Base-by-base conservation (phyloP, 2,113 vertebrate species). In the Mormyrus iriodes region DNA sequence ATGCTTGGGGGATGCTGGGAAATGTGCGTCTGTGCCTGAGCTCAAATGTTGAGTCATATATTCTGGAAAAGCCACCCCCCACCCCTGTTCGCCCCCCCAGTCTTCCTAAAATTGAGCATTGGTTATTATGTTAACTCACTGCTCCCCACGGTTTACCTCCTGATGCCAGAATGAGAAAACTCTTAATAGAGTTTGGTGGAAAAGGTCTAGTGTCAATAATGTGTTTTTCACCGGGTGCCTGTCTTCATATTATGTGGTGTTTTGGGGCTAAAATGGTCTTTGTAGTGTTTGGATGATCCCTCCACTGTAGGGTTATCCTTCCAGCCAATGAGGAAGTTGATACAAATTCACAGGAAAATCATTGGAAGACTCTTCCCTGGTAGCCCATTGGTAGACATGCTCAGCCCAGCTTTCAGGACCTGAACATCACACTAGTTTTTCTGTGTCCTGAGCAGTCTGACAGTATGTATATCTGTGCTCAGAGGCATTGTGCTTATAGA, bases 181-280 rank as follows among this genome's bases (percentile, higher is more conserved):
- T n/a, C n/a, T n/a, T 90, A 89, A 89, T 92, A 79, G 17, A 58
- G 76, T 89, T 89, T 61, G 90, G 86, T 89, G 88, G 88, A 89
- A 91, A 88, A 90, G 53, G 89, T 86, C 85, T 46, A 55, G 73
- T 53, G 27, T 55, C 49, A 39, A 24, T 79, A 86, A 79, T 12
- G 48, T 44, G 49, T 84, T 83, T 89, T 49, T 76, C 49, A 53
- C 39, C n/a, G 73, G 69, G 3, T 58, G 48, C 88, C 61, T 88
- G 39, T 79, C 48, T 49, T 31, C 24, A 31, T 13, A 12, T 27
- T 88, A 8, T 39, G 61, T 88, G 27, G 19, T 51, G 6, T 76
- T 76, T 27, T 51, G 48, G 65, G 15, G 86, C 48, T 76, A 44
- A 31, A 35, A 48, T 76, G 42, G 24, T 48, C 17, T 39, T n/a